A percentile compares a stretch with the other conserved stretches of the same genome.
Conservation (phyloP, 1,140 invertebrate species). For the Choristoneura fumiferana region DNA sequence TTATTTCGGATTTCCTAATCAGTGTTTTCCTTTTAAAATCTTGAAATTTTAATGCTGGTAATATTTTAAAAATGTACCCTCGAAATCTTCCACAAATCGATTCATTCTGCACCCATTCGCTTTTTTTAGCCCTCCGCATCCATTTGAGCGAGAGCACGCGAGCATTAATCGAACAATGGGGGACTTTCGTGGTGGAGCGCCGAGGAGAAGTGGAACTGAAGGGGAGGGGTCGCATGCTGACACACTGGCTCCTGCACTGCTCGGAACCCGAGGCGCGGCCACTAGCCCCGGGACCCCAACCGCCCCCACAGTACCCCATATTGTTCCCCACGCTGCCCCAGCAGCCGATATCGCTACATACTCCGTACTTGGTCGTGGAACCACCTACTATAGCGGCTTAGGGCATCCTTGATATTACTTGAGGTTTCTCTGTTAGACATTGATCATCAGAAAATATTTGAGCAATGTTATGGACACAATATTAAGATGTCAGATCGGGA, state of each 20-base stretch:
- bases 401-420: too few relatives aligned
- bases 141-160: conserved; percentile 92
- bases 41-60: too few relatives aligned
- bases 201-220: conserved; percentile 90
- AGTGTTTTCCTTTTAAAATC: too few relatives aligned
- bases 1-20: too few relatives aligned
- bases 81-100: too few relatives aligned
- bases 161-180: conserved; percentile 87
- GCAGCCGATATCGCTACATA: conserved; percentile 43
- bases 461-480: too few relatives aligned
- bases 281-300: conserved; percentile 66
- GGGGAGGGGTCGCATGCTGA: conserved; percentile 91
- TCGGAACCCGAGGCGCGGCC: conserved; percentile 83
- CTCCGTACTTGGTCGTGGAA: conserved; percentile 64
- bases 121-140: conserved; percentile 87
- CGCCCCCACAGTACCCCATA: conserved; percentile 67
- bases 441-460: too few relatives aligned
- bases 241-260: conserved; percentile 91
- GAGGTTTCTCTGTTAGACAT: too few relatives aligned
- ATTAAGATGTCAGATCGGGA: too few relatives aligned
- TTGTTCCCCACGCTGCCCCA: conserved; percentile 64
- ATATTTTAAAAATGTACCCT: too few relatives aligned
- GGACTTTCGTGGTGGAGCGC: conserved; percentile 86
- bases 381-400: conserved; percentile 56
- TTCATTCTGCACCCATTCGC: too few relatives aligned